Conservation (phyloP, 2,113 vertebrate genomes). For the Macaca mulatta region DNA sequence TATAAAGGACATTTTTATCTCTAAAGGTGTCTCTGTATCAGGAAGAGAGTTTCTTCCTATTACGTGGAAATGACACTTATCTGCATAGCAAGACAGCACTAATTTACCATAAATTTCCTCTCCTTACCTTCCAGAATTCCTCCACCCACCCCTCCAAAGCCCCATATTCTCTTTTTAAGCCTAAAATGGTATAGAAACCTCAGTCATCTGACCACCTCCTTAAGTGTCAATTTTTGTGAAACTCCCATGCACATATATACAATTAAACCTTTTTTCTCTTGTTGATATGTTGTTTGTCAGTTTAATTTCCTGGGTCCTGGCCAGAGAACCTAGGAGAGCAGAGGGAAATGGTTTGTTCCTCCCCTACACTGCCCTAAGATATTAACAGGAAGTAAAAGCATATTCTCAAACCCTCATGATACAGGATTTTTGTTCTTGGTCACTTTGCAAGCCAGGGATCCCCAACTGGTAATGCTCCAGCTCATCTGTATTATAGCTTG, state of each 20-base stretch:
- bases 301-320: background rate
- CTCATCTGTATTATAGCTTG: too few relatives aligned
- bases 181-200: background rate
- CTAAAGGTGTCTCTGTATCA: background rate
- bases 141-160: too few relatives aligned
- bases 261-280: background rate
- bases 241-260: background rate
- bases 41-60: background rate
- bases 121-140: background rate
- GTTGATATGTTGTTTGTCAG: background rate
- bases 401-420: background rate
- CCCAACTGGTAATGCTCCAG: too few relatives aligned
- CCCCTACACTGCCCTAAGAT: background rate
- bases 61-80: too few relatives aligned
- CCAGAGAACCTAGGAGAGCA: background rate
- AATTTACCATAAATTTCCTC: too few relatives aligned
- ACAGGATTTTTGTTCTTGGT: too few relatives aligned
- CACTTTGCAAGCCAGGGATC: too few relatives aligned
- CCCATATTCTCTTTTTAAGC: background rate
- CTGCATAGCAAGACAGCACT: background rate
- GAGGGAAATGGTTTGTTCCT: background rate
- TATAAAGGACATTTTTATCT: background rate
- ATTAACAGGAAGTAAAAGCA: background rate
- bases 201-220: background rate
- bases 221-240: background rate